Conservation (phyloP, 2,113 vertebrate genomes). For the Urocolius indicus region DNA sequence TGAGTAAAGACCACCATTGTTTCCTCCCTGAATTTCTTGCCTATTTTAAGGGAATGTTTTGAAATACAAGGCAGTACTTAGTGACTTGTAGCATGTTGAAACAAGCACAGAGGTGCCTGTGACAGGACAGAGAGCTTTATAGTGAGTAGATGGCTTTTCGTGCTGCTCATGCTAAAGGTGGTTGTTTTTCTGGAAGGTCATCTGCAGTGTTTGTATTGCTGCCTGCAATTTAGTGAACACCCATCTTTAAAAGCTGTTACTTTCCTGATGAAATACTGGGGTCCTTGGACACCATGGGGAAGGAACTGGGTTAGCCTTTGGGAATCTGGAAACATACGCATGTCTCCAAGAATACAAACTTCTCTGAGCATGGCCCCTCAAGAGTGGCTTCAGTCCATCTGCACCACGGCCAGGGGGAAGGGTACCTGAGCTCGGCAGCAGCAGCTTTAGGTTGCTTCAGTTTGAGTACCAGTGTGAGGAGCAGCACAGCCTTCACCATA, state of each 20-base stretch:
- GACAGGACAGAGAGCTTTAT: background rate
- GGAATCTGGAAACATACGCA: background rate
- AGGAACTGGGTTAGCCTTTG: background rate
- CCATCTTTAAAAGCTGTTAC: background rate
- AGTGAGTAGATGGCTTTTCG: background rate
- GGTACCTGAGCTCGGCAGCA: rapidly evolving
- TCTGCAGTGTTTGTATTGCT: background rate
- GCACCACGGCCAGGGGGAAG: background rate
- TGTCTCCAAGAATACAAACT: background rate
- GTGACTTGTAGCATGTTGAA: background rate
- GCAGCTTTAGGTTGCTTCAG: no score
- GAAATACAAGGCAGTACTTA: background rate
- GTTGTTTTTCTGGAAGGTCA: background rate
- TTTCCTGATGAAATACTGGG: background rate
- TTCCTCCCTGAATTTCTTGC: background rate
- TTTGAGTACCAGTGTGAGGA: background rate
- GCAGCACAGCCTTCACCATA: background rate
- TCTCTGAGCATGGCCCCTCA: background rate
- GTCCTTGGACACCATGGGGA: background rate
- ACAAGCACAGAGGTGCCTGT: background rate
- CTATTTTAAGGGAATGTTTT: background rate
- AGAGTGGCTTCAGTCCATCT: background rate
- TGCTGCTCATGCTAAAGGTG: background rate
- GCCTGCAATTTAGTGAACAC: background rate
- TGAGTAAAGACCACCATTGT: background rate